A percentile compares a stretch with the other conserved stretches of the same genome.
phyloP scores from a whole-genome alignment of 2,113 vertebrate species.

The Brachypodius melanocephalos region DNA sequence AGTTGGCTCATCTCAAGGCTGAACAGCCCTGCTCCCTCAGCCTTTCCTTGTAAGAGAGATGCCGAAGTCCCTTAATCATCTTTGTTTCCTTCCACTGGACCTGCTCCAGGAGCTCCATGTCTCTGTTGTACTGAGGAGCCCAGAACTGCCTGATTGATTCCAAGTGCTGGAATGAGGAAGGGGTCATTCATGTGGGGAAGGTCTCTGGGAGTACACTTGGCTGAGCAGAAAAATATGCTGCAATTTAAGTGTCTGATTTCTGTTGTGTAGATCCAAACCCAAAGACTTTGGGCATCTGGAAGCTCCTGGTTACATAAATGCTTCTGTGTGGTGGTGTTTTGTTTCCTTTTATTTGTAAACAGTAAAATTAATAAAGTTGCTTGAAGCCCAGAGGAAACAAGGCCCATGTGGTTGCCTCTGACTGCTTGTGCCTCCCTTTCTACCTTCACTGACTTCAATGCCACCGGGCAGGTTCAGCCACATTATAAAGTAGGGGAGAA shows the following conservation, averaged over 20 bases:
- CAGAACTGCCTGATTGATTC: background rate
- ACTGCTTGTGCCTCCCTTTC: background rate
- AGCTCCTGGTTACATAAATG: background rate
- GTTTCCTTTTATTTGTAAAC: background rate
- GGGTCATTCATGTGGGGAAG: fast-evolving
- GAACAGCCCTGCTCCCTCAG: background rate
- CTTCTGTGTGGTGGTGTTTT: background rate
- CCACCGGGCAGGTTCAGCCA: fast-evolving
- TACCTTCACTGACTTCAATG: background rate
- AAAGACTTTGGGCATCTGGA: background rate
- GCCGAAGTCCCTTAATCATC: background rate
- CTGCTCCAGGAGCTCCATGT: background rate
- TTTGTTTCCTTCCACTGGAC: background rate
- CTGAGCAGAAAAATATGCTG: background rate
- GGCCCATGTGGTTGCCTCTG: fast-evolving
- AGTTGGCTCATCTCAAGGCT: fast-evolving
- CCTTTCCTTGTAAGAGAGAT: background rate
- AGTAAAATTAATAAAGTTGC: background rate
- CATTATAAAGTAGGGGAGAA: background rate
- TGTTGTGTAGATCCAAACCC: background rate
- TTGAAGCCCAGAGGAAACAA: background rate
- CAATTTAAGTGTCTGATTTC: fast-evolving
- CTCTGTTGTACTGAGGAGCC: background rate
- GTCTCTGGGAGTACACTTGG: fast-evolving
- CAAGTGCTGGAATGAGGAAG: background rate